Evolutionary conservation across 2,113 vertebrate genomes (phyloP).

Genomic region (Ptychochromis oligacanthus): DNA sequence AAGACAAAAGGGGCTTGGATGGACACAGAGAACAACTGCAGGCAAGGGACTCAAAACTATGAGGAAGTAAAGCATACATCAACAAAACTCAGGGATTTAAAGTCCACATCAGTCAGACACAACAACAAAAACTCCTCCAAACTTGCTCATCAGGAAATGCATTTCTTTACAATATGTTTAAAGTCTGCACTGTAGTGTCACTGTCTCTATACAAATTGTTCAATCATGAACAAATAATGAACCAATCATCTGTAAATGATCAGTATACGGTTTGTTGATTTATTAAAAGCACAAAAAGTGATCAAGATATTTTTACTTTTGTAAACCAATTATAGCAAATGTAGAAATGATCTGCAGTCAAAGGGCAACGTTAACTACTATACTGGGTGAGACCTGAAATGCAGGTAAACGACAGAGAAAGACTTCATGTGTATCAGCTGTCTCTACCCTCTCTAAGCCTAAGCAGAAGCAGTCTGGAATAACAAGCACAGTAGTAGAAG

Average conservation of each 20-base stretch:
- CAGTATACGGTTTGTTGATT: too few species aligned
- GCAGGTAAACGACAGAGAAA: not conserved
- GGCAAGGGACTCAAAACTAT: too few species aligned
- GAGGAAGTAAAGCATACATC: not conserved
- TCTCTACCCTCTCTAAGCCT: too few species aligned
- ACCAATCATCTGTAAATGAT: too few species aligned
- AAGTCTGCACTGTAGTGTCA: too few species aligned
- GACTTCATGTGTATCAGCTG: not conserved
- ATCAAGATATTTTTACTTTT: too few species aligned
- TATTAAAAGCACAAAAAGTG: too few species aligned
- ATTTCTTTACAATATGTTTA: not conserved
- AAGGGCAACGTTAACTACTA: not conserved
- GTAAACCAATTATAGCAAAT: too few species aligned
- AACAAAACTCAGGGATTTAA: not conserved
- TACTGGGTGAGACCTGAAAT: not conserved
- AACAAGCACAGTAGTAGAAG: not conserved
- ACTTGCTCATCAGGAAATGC: not conserved
- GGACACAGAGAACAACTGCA: not conserved
- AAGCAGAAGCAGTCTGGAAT: not conserved
- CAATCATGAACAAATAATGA: too few species aligned
- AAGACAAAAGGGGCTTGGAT: not conserved
- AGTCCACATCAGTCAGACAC: not conserved
- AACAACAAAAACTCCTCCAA: not conserved
- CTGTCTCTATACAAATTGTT: too few species aligned
- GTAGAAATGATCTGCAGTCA: not conserved